Conservation (phyloP, 1,140 invertebrate species). For the Trichonephila clavipes region DNA sequence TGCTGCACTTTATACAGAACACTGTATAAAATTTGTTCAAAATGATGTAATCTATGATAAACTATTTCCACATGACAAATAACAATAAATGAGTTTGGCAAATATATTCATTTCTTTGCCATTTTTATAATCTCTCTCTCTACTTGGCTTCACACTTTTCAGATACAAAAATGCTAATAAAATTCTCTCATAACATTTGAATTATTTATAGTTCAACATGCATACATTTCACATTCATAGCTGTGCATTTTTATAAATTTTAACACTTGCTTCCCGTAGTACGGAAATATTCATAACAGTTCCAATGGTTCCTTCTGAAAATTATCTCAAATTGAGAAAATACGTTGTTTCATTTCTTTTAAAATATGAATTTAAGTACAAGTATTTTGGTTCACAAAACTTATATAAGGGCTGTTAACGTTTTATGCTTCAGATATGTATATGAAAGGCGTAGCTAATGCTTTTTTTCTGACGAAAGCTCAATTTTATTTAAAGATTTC, state of each 20-base stretch:
- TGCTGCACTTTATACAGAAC: constrained; percentile 14
- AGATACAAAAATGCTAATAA: neutral
- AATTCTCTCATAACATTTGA: neutral
- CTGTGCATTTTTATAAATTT: neutral
- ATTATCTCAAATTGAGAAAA: constrained; percentile 6
- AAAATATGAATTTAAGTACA: constrained; percentile 45
- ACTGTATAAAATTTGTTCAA: constrained; percentile 48
- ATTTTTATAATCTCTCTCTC: neutral
- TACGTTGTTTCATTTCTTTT: neutral
- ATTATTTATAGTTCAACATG: constrained; percentile 14
- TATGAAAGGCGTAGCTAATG: constrained; percentile 34
- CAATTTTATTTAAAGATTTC: neutral
- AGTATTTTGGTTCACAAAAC: neutral
- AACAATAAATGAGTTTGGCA: constrained; percentile 37
- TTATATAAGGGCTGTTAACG: constrained; percentile 2
- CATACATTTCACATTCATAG: neutral
- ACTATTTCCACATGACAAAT: neutral
- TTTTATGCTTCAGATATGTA: constrained; percentile 55
- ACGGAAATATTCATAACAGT: neutral
- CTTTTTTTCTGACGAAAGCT: neutral
- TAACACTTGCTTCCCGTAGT: too few relatives aligned
- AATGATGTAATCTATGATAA: constrained; percentile 28
- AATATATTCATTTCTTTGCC: constrained; percentile 19
- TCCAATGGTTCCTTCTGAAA: neutral
- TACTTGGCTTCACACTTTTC: neutral